These are phyloP conservation scores for Nomada lathburiana DNA, from an alignment of 2,888 invertebrate genomes.

Conservation along the genomic window DNA sequence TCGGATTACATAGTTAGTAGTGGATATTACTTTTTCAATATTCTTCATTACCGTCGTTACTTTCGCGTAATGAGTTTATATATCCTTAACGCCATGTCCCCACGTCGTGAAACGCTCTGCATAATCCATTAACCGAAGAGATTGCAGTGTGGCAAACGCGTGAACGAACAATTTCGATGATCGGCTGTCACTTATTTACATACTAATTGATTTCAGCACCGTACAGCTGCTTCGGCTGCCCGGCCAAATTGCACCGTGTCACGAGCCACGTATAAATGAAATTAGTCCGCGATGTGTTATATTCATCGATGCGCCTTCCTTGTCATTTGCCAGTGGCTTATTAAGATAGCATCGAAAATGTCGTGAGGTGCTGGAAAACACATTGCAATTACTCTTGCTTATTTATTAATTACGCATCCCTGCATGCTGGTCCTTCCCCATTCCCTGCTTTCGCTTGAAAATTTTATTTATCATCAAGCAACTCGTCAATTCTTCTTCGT, in stretches of 20 bases:
- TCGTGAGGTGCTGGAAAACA: not conserved
- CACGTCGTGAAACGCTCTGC: constrained; percentile 8
- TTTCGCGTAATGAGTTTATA: constrained; percentile 11
- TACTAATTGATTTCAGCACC: constrained; percentile 23
- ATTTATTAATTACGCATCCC: not conserved
- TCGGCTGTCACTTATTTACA: constrained; percentile 26
- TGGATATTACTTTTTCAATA: no score
- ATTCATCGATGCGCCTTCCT: constrained; percentile 9
- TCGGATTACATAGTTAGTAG: no score
- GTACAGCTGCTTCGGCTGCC: constrained; percentile 2
- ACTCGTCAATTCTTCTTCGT: not conserved
- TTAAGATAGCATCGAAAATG: not conserved
- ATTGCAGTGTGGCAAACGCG: constrained; percentile 8
- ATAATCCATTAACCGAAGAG: constrained; percentile 25
- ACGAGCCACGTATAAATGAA: constrained; percentile 10
- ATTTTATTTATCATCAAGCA: not conserved
- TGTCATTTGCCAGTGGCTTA: not conserved
- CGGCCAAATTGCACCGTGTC: constrained; percentile 11
- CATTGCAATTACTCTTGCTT: not conserved
- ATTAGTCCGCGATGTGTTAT: constrained; percentile 15
- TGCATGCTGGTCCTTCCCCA: not conserved
- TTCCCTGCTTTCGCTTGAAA: not conserved
- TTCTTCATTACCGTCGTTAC: not conserved
- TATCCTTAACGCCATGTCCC: not conserved
- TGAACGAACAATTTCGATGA: constrained; percentile 10